Percentiles rank a stretch among this genome's conserved stretches.
phyloP scores from a whole-genome alignment of 1,140 invertebrate species.

The Theocolax elegans region DNA sequence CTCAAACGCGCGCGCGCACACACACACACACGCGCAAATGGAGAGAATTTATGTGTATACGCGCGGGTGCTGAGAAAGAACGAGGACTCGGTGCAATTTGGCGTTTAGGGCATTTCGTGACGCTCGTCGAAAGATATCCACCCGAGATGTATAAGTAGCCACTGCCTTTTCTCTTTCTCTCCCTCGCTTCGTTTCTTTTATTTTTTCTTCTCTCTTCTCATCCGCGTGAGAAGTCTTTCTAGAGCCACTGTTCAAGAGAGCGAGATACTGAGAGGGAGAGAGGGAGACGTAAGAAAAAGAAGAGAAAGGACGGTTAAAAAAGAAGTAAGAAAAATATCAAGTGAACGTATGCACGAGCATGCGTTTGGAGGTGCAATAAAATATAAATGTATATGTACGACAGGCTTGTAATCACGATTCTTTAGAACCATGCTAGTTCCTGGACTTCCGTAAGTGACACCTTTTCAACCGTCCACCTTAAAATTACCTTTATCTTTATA shows the following conservation, averaged over 20 bases:
- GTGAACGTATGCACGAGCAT: conserved; percentile 19
- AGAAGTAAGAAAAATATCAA: conserved; percentile 11
- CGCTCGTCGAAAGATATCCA: neutral
- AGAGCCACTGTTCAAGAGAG: neutral
- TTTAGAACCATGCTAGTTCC: conserved; percentile 43
- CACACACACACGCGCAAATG: too few relatives aligned
- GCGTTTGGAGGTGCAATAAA: conserved; percentile 52
- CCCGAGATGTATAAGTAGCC: neutral
- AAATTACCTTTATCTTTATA: too few relatives aligned
- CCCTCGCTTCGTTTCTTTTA: neutral
- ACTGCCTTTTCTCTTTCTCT: neutral
- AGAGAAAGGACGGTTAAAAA: conserved; percentile 29
- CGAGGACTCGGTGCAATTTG: neutral
- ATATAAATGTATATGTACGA: too few relatives aligned
- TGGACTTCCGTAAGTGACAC: too few relatives aligned
- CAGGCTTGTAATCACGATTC: conserved; percentile 58
- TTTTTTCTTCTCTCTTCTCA: neutral
- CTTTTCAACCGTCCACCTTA: too few relatives aligned
- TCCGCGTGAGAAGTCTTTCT: conserved; percentile 27
- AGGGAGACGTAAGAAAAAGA: conserved; percentile 21
- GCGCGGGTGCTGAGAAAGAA: neutral
- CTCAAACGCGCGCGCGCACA: too few relatives aligned
- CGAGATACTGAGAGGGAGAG: neutral
- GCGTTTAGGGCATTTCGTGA: conserved; percentile 26
- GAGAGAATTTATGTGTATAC: too few relatives aligned